These are phyloP conservation scores for Albula glossodonta DNA, from an alignment of 2,113 vertebrate species.

Conservation along the genomic window DNA sequence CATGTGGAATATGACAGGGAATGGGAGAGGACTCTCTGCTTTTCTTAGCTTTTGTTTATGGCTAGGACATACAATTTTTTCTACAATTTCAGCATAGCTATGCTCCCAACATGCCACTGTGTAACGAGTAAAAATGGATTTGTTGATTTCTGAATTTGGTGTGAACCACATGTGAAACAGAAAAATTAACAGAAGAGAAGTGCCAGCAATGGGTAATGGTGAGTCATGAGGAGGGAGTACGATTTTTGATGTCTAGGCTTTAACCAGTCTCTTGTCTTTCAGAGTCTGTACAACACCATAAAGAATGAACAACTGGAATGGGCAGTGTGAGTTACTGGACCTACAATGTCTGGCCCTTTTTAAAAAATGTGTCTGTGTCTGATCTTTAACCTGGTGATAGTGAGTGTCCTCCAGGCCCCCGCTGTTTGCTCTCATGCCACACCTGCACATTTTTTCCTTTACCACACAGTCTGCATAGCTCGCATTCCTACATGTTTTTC, in stretches of 20 bases:
- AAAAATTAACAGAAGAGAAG: too few relatives aligned
- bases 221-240: neutral
- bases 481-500: neutral
- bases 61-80: too few relatives aligned
- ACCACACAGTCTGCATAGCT: neutral
- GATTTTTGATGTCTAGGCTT: neutral
- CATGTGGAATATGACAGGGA: too few relatives aligned
- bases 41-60: too few relatives aligned
- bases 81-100: too few relatives aligned
- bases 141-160: too few relatives aligned
- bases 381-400: neutral
- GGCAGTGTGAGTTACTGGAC: slow-evolving; percentile 71
- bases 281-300: slow-evolving; percentile 83
- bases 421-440: neutral
- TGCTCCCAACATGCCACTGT: too few relatives aligned
- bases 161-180: too few relatives aligned
- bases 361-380: neutral
- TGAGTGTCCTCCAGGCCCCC: neutral
- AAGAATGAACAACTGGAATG: slow-evolving; percentile 82
- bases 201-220: neutral
- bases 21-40: too few relatives aligned
- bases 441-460: neutral
- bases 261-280: slow-evolving; percentile 31
- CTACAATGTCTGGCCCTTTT: neutral
- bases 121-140: too few relatives aligned